Percentiles rank a stretch among this genome's conserved stretches.
phyloP scores from a whole-genome alignment of 2,888 invertebrate species.

The Aquatica leii region DNA sequence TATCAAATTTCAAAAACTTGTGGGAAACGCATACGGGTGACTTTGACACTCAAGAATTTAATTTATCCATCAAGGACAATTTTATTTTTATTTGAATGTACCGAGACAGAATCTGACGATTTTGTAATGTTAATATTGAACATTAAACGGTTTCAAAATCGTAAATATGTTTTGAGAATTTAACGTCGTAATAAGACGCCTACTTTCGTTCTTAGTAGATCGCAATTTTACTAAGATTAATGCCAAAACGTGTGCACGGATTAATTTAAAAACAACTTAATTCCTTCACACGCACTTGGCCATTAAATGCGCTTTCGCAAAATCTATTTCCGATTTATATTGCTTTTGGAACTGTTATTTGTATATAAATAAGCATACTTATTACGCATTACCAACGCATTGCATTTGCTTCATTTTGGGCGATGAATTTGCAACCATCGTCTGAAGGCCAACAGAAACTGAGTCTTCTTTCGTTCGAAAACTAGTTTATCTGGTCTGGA shows the following conservation, averaged over 20 bases:
- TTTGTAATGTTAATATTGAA: constrained; percentile 5
- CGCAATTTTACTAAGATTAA: constrained; percentile 3
- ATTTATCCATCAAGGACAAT: constrained; percentile 31
- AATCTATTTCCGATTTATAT: background rate
- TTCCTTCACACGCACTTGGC: constrained; percentile 8
- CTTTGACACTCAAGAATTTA: constrained; percentile 34
- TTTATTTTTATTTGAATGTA: constrained; percentile 29
- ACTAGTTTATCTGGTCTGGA: constrained; percentile 7
- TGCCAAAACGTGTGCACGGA: background rate
- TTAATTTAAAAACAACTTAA: constrained; percentile 11
- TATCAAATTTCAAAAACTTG: constrained; percentile 28
- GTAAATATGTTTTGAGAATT: background rate
- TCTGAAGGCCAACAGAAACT: constrained; percentile 1
- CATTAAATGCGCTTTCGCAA: constrained; percentile 12
- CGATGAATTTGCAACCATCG: background rate
- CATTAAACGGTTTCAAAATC: background rate
- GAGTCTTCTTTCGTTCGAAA: background rate
- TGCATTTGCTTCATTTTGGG: no score
- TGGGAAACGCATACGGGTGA: constrained; percentile 24
- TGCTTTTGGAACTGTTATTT: no score
- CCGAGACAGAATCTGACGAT: constrained; percentile 1
- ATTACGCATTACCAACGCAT: no score
- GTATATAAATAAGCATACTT: no score
- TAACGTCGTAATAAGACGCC: background rate
- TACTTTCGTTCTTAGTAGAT: background rate